Evolutionary conservation across 2,888 invertebrate genomes (phyloP), one percentile per base, ranked within the genome.

Genomic region (Drosophila seclusa): DNA sequence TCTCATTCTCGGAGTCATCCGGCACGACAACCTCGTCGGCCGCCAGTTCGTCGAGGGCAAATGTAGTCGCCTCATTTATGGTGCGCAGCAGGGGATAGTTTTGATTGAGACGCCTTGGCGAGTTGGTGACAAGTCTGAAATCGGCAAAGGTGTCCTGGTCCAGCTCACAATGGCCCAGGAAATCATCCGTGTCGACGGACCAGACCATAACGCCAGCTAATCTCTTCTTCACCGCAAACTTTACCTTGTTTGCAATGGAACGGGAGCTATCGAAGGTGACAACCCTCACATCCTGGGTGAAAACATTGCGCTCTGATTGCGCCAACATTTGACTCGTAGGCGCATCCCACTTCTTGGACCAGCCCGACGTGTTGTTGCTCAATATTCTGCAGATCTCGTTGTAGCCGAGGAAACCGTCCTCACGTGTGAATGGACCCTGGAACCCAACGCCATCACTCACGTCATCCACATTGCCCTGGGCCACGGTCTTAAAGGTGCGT

Each of bases 161-260:
- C 1, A 92, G 91, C 0, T 92, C 91, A 74, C 97, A 97, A 55
- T 94, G 94, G 0, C 97, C 97, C 29, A 94, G 94, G 91, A 97
- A 97, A 92, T 98, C 98, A 78, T 98, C 98, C 0, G 97, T 98
- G 91, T 98, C 98, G 42, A 97, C 95, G 42, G 97, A 97, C 98
- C 98, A 98, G 7, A 97, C 95, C 97, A 98, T 97, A 0, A 96
- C 94, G 2, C 98, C 98, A 0, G 95, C 97, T 0, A 98, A 92
- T 80, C 95, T 94, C 40, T 90, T 92, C 71, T 94, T 94, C 90
- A 96, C 94, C 0, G 95, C 95, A 90, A 95, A 95, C 90, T 95
- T 91, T 76, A 97, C 96, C 94, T 98, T 98, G 48, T 95, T 94
- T 29, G 94, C 94, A 53, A 98, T 95, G 18, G 97, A 97, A 29